A percentile compares a stretch with the other conserved stretches of the same genome.
Evolutionary conservation across 2,797 vertebrate genomes (phyloP).

Genomic region (Coregonus ussuriensis): DNA sequence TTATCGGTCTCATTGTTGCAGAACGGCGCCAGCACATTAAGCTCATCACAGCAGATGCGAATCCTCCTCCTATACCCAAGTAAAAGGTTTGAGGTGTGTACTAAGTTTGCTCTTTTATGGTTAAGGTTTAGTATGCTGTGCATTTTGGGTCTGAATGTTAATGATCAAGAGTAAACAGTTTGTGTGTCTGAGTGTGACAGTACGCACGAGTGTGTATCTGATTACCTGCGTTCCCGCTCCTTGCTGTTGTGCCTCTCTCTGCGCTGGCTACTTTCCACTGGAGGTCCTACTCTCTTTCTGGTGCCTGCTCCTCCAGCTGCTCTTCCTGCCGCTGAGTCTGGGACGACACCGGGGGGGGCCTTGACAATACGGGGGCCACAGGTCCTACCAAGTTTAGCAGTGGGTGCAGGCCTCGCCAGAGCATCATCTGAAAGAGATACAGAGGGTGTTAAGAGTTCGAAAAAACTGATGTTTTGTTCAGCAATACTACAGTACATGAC

Average conservation of each 20-base stretch:
- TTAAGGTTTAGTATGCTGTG: background rate
- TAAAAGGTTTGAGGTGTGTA: background rate
- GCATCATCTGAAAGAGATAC: slow-evolving; percentile 36
- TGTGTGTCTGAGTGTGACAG: background rate
- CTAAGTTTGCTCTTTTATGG: background rate
- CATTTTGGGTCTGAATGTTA: background rate
- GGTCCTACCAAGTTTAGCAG: slow-evolving; percentile 62
- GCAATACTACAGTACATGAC: background rate
- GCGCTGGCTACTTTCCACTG: slow-evolving; percentile 68
- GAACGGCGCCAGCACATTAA: slow-evolving; percentile 91
- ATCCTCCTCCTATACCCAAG: slow-evolving; percentile 83
- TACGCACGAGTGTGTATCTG: background rate
- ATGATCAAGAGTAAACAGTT: background rate
- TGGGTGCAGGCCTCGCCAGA: slow-evolving; percentile 28
- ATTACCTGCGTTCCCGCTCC: slow-evolving; percentile 75
- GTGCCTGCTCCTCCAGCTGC: slow-evolving; percentile 42
- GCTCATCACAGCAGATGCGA: slow-evolving; percentile 88
- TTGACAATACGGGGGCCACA: slow-evolving; percentile 53
- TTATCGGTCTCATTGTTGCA: slow-evolving; percentile 88
- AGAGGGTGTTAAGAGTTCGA: background rate
- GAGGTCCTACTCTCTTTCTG: slow-evolving; percentile 41
- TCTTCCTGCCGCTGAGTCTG: slow-evolving; percentile 55
- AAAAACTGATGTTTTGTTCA: background rate
- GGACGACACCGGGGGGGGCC: slow-evolving; percentile 68
- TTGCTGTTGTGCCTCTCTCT: slow-evolving; percentile 85